Evolutionary conservation across 1,140 invertebrate species (phyloP), one percentile per base, ranked within the genome.

Genomic region (Lamellibrachia luymesi): DNA sequence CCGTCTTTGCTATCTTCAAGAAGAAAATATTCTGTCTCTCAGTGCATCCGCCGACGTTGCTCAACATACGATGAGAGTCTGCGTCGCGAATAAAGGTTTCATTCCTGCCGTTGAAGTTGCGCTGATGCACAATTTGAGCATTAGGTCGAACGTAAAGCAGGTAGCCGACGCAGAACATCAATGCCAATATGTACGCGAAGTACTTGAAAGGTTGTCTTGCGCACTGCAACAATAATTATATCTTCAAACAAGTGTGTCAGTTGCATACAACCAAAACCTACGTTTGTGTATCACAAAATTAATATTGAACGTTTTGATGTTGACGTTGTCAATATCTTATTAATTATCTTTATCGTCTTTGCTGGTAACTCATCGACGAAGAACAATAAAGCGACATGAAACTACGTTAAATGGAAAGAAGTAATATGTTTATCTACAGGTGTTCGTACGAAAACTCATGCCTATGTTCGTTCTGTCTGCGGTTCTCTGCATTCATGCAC

Each of bases 1-100:
- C 91, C 5, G 91, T 91, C 51, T 91, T 91, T 10, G 49, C 49
- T 50, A 91, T 91, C n/a, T 91, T 91, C 91, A 91, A 13, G 91
- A 91, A 91, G 51, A 50, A 91, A n/a, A 91, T n/a, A 25, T 91
- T 51, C 51, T 27, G 49, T 13, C 17, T 91, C 22, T 50, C 49
- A 4, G 25, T 91, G 17, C 91, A 91, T 17, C 4, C 7, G n/a
- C n/a, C 91, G 13, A 10, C 13, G 13, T 80, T 22, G 17, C 17
- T 80, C 52, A 6, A 56, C 13, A 6, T 0, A 56, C 52, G 52
- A 13, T 13, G 6, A 56, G 6, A 56, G 64, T 80, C 2, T 22
- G 17, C 25, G 13, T 80, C 17, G 13, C 13, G 52, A 56, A 56
- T 56, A 13, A 22, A 38, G 38, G 38, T 38, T 38, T 38, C 38